A percentile compares a stretch with the other conserved stretches of the same genome.
phyloP scores from a whole-genome alignment of 2,888 invertebrate species.

The Leucania comma region DNA sequence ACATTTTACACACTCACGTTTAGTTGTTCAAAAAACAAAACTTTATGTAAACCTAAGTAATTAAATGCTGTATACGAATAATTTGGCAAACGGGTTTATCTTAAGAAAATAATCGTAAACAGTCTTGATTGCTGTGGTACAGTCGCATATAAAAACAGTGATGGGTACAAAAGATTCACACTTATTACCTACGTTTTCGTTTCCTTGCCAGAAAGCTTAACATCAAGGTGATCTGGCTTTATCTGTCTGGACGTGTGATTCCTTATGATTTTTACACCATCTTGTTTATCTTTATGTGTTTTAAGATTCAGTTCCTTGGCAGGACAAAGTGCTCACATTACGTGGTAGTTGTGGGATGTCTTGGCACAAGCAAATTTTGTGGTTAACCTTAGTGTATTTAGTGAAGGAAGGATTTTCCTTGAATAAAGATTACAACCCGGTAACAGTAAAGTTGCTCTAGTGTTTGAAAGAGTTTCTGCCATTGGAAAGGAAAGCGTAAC shows the following conservation, averaged over 20 bases:
- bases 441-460: no score
- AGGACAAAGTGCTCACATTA: slow-evolving; percentile 29
- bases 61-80: slow-evolving; percentile 32
- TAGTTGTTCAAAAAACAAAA: slow-evolving; percentile 15
- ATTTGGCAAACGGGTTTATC: slow-evolving; percentile 49
- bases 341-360: slow-evolving; percentile 7
- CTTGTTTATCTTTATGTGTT: slow-evolving; percentile 44
- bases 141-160: slow-evolving; percentile 32
- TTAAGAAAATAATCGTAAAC: slow-evolving; percentile 52
- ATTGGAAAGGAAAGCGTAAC: no score
- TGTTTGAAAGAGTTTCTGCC: no score
- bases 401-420: background rate
- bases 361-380: slow-evolving; percentile 10
- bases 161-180: slow-evolving; percentile 48
- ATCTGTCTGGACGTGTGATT: slow-evolving; percentile 49
- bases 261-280: slow-evolving; percentile 44
- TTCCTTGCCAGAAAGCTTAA: slow-evolving; percentile 55
- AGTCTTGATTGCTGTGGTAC: slow-evolving; percentile 37
- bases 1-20: background rate
- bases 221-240: slow-evolving; percentile 59
- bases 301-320: slow-evolving; percentile 39
- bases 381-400: background rate
- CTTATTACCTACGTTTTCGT: slow-evolving; percentile 23
- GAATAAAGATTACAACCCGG: no score
- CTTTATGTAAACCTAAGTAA: slow-evolving; percentile 32